Percentiles rank a stretch among this genome's conserved stretches.
Conservation (phyloP, 2,888 invertebrate genomes). For the Adelognathus sp. region DNA sequence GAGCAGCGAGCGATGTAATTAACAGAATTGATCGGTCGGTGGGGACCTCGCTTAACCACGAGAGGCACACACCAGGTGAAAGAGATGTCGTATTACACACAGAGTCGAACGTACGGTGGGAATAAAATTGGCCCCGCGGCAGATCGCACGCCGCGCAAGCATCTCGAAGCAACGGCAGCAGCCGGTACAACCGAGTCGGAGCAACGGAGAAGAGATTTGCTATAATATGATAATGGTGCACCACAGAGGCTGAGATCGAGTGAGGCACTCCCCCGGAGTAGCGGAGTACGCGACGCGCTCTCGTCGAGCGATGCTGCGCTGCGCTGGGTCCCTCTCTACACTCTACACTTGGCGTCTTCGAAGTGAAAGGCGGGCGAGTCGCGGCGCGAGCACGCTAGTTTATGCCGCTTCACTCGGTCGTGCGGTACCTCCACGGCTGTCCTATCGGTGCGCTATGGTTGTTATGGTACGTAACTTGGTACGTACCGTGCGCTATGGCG, state of each 20-base stretch:
- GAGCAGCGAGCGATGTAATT: slow-evolving; percentile 15
- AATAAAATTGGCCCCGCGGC: slow-evolving; percentile 70
- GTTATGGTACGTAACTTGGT: background rate
- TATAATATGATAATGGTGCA: slow-evolving; percentile 77
- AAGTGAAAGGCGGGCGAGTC: slow-evolving; percentile 80
- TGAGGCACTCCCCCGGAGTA: slow-evolving; percentile 71
- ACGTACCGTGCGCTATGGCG: background rate
- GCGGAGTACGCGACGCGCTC: slow-evolving; percentile 62
- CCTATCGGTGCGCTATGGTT: slow-evolving; percentile 10
- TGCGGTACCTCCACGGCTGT: slow-evolving; percentile 8
- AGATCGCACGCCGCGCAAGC: slow-evolving; percentile 49
- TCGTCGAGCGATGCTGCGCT: slow-evolving; percentile 37
- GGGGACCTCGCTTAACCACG: background rate
- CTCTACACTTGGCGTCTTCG: slow-evolving; percentile 69
- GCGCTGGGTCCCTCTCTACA: slow-evolving; percentile 18
- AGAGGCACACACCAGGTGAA: slow-evolving; percentile 40
- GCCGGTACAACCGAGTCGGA: background rate
- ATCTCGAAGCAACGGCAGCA: slow-evolving; percentile 14
- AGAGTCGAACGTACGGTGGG: slow-evolving; percentile 58
- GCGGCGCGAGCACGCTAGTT: slow-evolving; percentile 69
- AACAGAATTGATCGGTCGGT: slow-evolving; percentile 31
- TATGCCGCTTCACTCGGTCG: slow-evolving; percentile 64
- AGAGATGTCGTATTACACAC: slow-evolving; percentile 44
- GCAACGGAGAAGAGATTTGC: slow-evolving; percentile 64
- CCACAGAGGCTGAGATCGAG: slow-evolving; percentile 32